These are phyloP conservation scores for Ageneiosus marmoratus DNA, from an alignment of 2,113 vertebrate species.

Conservation along the genomic window DNA sequence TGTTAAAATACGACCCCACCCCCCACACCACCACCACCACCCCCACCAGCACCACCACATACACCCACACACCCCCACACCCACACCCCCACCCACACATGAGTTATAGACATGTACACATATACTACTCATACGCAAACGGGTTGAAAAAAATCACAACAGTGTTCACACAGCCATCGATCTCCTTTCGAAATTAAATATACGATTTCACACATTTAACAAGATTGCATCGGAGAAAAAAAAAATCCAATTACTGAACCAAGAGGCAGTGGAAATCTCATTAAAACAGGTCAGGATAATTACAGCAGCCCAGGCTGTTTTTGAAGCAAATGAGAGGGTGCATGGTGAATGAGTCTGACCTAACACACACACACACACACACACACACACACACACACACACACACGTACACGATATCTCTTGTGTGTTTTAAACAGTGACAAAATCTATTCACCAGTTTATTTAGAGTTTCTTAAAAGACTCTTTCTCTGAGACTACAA, in stretches of 20 bases:
- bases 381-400: conserved; percentile 13
- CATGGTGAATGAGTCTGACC: conserved; percentile 35
- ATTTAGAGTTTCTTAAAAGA: neutral
- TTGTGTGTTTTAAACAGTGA: neutral
- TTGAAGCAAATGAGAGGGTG: conserved; percentile 47
- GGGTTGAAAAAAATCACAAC: conserved; percentile 29
- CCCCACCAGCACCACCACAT: too few species aligned
- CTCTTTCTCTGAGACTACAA: neutral
- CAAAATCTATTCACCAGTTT: neutral
- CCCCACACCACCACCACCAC: too few species aligned
- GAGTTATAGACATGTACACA: neutral
- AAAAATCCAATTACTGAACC: conserved; percentile 61
- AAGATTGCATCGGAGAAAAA: conserved; percentile 57
- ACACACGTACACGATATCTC: neutral
- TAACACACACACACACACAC: conserved; percentile 34
- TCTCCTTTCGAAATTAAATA: conserved; percentile 62
- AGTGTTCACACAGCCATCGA: conserved; percentile 52
- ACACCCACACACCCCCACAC: too few species aligned
- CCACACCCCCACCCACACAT: too few species aligned
- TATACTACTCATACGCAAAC: neutral
- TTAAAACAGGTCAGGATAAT: conserved; percentile 57
- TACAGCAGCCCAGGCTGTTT: conserved; percentile 46
- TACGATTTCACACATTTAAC: conserved; percentile 62
- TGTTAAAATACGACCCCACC: conserved; percentile 38
- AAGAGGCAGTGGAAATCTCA: conserved; percentile 56